Evolutionary conservation across 2,113 vertebrate genomes (phyloP).

Genomic region (Oophaga pumilio): DNA sequence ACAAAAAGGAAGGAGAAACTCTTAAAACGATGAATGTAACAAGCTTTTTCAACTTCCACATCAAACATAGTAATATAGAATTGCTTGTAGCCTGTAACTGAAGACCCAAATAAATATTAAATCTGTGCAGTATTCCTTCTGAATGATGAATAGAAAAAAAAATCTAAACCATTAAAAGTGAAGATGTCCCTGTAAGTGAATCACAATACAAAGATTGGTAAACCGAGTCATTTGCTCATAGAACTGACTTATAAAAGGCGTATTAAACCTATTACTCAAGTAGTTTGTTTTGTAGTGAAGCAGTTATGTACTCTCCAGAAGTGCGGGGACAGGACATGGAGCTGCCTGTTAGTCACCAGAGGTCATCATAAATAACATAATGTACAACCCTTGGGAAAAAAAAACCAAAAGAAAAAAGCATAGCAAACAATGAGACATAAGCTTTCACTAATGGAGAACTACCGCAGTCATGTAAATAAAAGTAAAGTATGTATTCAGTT

Average conservation of each 20-base stretch:
- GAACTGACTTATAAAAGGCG: not conserved
- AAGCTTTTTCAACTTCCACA: no score
- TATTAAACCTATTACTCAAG: not conserved
- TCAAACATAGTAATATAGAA: no score
- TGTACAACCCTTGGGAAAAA: not conserved
- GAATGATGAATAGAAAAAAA: no score
- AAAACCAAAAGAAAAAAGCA: no score
- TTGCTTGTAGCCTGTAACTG: no score
- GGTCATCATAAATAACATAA: not conserved
- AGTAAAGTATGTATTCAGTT: not conserved
- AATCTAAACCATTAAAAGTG: not conserved
- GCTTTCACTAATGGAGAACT: not conserved
- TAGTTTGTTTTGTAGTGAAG: not conserved
- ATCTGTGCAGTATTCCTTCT: no score
- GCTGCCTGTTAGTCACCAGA: not conserved
- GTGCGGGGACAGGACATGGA: not conserved
- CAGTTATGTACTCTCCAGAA: not conserved
- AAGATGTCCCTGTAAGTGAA: not conserved
- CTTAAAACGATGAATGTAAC: no score
- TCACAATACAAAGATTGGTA: not conserved
- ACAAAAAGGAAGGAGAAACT: no score
- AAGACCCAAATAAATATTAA: no score
- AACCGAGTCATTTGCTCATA: not conserved
- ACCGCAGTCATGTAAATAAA: not conserved
- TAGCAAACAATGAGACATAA: not conserved